phyloP scores from a whole-genome alignment of 92 coral and sea anemone species.

The Nematostella vectensis region DNA sequence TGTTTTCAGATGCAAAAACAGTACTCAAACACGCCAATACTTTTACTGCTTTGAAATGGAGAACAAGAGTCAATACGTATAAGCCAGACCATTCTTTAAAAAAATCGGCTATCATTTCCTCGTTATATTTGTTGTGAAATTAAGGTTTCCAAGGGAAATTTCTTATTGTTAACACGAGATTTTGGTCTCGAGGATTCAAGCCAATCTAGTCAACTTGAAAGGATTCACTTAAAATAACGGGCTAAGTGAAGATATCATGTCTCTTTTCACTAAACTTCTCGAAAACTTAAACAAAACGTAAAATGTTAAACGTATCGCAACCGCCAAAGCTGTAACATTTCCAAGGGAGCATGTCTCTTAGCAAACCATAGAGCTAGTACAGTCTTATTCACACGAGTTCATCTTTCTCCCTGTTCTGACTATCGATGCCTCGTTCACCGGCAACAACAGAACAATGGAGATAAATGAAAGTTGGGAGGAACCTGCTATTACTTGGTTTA shows the following conservation, averaged over 20 bases:
- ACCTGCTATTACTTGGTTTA: slow-evolving; percentile 40
- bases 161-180: too few species aligned
- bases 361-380: slow-evolving; percentile 24
- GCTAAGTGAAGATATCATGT: slow-evolving; percentile 14
- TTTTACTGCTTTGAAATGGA: too few species aligned
- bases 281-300: slow-evolving; percentile 25
- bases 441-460: slow-evolving; percentile 21
- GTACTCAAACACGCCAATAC: too few species aligned
- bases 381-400: slow-evolving; percentile 21
- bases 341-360: slow-evolving; percentile 20
- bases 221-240: slow-evolving; percentile 6
- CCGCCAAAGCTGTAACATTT: slow-evolving; percentile 28
- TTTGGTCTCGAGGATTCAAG: too few species aligned
- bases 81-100: too few species aligned
- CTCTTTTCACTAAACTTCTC: slow-evolving; percentile 15
- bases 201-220: slow-evolving; percentile 8
- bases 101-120: too few species aligned
- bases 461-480: slow-evolving; percentile 34
- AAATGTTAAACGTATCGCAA: slow-evolving; percentile 23
- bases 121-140: too few species aligned
- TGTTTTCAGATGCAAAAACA: too few species aligned
- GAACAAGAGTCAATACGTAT: too few species aligned
- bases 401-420: slow-evolving; percentile 23
- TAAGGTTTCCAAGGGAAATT: too few species aligned
- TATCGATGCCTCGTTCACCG: slow-evolving; percentile 29